These are phyloP conservation scores for Felis catus DNA, from an alignment of 2,113 vertebrate genomes.

Conservation along the genomic window F.catus_Fca126_mat1.0 CM031413.1:72784501-72785000, in stretches of 20 bases:
- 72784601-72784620: not conserved
- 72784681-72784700: not conserved
- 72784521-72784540: slow-evolving; percentile 18
- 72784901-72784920: not conserved
- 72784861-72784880: not conserved
- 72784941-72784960: not conserved
- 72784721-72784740: not conserved
- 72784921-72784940: not conserved
- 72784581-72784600: not conserved
- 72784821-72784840: not conserved
- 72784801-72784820: not conserved
- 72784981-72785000: not conserved
- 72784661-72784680: not conserved
- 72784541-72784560: not conserved
- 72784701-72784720: not conserved
- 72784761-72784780: not conserved
- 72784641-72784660: not conserved
- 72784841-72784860: not conserved
- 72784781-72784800: not conserved
- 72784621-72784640: not conserved
- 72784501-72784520: slow-evolving; percentile 42
- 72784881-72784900: not conserved
- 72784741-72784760: not conserved
- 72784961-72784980: not conserved
- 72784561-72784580: not conserved